Base-by-base conservation (phyloP, 2,113 vertebrate genomes). In the Beaufortia kweichowensis region DNA sequence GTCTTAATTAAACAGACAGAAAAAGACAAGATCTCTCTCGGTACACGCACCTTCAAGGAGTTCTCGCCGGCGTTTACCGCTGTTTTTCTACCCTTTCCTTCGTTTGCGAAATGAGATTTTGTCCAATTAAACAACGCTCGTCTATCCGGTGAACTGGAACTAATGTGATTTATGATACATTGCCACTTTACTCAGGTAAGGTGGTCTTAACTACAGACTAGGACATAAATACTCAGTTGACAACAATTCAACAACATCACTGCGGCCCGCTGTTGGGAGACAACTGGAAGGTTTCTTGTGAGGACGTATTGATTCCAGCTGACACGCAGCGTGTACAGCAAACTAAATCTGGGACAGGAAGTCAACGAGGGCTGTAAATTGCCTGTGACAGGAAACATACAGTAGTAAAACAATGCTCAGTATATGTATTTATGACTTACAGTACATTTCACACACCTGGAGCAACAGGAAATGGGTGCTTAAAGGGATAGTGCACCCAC, bases 81-180 rank as follows among this genome's bases (percentile, higher is more conserved):
- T 28, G 55, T 62, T 68, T 43, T 3, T 1, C 57, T 33, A 11
- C 28, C 66, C 76, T 2, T 70, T 31, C 0, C 76, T 23, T 6
- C 4, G 14, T 33, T 72, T 31, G 19, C n/a, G 50, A 81, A 86
- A 85, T 84, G 80, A 82, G 80, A 77, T 85, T 79, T 80, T 57
- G 55, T 71, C 82, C 82, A 84, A 84, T 86, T 82, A 82, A 69
- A 76, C 69, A 55, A 53, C 67, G 71, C 61, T 66, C 60, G 68
- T 75, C 72, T 82, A 79, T 46, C 55, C 75, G 60, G 60, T 77
- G 76, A 83, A 76, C 72, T 50, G 50, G 73, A 73, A 80, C 75
- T 81, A 82, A 85, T 77, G 80, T 75, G 75, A 84, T 85, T 82
- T 80, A 79, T 84, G 84, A 73, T 69, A 76, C 78, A 65, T 66